Conservation (phyloP, 2,797 vertebrate species). For the Pipistrellus pipistrellus region DNA sequence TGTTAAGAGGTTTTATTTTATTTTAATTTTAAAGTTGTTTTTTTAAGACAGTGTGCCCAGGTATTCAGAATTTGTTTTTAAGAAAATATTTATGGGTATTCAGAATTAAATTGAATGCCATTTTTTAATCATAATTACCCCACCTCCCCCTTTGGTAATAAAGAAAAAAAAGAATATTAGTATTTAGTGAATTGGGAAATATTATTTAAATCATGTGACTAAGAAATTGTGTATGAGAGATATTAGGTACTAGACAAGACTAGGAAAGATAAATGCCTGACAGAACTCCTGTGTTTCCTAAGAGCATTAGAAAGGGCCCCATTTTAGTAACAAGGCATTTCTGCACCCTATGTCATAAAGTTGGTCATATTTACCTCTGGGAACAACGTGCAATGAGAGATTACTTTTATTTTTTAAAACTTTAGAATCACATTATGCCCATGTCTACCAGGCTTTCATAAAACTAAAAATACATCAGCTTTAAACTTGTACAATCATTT, state of each 20-base stretch:
- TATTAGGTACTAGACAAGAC: neutral
- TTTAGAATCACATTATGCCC: neutral
- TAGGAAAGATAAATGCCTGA: neutral
- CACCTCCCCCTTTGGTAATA: neutral
- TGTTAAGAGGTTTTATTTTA: neutral
- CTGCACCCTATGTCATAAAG: neutral
- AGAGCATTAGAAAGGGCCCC: neutral
- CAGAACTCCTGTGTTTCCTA: neutral
- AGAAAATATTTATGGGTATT: neutral
- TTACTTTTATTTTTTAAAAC: neutral
- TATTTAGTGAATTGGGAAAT: neutral
- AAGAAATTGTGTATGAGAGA: neutral
- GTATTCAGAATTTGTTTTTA: neutral
- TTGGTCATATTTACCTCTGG: neutral
- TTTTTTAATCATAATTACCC: neutral
- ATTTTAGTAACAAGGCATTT: neutral
- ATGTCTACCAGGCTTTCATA: slow-evolving; percentile 14
- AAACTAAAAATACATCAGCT: neutral
- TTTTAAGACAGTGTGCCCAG: neutral
- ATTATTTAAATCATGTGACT: neutral
- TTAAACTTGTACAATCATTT: neutral
- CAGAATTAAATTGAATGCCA: neutral
- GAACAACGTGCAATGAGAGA: neutral
- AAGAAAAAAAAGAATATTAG: neutral
- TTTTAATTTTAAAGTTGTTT: neutral